These are phyloP conservation scores for Rhingia rostrata DNA, from an alignment of 2,888 invertebrate species.

Conservation along the genomic window DNA sequence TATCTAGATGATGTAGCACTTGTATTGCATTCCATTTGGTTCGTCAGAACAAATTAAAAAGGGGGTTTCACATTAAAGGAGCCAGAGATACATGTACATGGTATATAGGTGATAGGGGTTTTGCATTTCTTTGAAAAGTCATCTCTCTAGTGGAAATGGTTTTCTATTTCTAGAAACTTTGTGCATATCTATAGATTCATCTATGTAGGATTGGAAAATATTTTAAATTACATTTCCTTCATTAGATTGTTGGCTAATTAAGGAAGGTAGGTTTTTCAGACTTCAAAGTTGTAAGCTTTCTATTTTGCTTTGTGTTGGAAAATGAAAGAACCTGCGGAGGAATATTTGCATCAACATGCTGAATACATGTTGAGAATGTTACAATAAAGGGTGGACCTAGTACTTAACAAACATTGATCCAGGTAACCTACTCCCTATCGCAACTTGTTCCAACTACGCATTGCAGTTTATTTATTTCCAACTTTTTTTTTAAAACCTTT, in stretches of 20 bases:
- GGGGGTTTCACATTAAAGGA: not conserved
- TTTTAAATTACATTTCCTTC: constrained; percentile 40
- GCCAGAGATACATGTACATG: not conserved
- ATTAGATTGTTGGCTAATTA: constrained; percentile 34
- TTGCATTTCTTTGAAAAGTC: constrained; percentile 31
- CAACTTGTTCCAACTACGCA: no score
- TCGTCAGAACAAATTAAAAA: constrained; percentile 1
- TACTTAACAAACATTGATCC: no score
- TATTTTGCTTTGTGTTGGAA: not conserved
- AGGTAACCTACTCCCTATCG: no score
- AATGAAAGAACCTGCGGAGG: no score
- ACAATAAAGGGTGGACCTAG: no score
- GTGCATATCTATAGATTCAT: not conserved
- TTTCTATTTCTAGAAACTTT: not conserved
- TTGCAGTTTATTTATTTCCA: no score
- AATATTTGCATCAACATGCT: no score
- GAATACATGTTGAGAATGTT: no score
- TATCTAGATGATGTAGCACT: not conserved
- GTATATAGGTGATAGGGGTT: not conserved
- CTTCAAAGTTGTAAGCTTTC: not conserved
- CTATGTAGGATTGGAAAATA: constrained; percentile 13
- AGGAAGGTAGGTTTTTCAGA: not conserved
- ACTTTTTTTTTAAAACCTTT: no score
- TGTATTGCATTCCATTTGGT: constrained; percentile 28
- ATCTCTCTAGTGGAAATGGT: constrained; percentile 16